Conservation (phyloP, 2,797 vertebrate species). For the Bovichtus diacanthus region DNA sequence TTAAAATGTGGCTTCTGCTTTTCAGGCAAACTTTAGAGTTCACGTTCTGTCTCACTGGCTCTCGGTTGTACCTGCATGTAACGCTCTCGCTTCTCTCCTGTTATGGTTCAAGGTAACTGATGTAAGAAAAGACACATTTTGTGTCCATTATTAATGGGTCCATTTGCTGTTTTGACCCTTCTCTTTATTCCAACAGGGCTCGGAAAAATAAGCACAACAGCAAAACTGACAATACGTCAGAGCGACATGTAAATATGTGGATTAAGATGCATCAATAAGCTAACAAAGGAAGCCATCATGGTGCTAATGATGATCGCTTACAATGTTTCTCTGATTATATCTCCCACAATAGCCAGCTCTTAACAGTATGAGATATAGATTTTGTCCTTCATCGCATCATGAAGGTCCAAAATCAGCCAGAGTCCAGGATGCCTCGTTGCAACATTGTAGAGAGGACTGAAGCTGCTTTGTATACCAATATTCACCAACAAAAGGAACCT, state of each 20-base stretch:
- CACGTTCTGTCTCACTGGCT: neutral
- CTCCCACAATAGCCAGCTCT: neutral
- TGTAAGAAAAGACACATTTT: neutral
- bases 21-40: neutral
- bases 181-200: neutral
- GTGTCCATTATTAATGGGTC: neutral
- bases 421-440: neutral
- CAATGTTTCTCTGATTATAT: neutral
- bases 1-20: constrained; percentile 24
- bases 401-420: constrained; percentile 1
- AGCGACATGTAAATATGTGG: neutral
- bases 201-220: neutral
- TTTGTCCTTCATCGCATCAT: neutral
- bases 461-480: neutral
- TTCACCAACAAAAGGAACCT: neutral
- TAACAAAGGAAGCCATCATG: neutral
- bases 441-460: neutral
- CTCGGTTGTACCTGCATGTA: neutral
- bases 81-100: neutral
- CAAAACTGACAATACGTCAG: neutral
- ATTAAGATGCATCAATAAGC: neutral
- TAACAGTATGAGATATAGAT: too few relatives aligned
- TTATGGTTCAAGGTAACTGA: neutral
- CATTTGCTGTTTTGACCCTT: neutral
- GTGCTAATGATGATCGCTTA: neutral